phyloP scores from a whole-genome alignment of 2,113 vertebrate species.

The Ascaphus truei region DNA sequence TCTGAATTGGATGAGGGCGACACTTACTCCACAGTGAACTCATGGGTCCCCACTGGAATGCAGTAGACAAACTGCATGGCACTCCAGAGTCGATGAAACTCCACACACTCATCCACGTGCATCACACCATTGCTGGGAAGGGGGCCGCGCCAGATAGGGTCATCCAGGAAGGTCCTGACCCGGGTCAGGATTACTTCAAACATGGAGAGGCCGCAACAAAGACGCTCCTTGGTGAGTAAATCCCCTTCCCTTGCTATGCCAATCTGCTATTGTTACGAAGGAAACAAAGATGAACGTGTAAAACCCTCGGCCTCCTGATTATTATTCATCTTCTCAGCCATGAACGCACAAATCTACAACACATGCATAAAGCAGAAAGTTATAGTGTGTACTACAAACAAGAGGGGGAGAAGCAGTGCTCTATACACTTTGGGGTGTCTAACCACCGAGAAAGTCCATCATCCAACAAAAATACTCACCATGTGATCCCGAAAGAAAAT shows the following conservation, averaged over 20 bases:
- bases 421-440: too few species aligned
- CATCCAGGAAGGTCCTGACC: slow-evolving; percentile 76
- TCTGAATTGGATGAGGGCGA: background rate
- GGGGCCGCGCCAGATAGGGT: slow-evolving; percentile 81
- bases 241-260: slow-evolving; percentile 82
- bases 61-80: slow-evolving; percentile 91
- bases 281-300: background rate
- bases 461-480: too few species aligned
- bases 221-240: slow-evolving; percentile 81
- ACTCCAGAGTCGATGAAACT: slow-evolving; percentile 84
- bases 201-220: slow-evolving; percentile 85
- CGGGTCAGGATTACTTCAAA: slow-evolving; percentile 81
- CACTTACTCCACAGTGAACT: slow-evolving; percentile 85
- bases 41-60: slow-evolving; percentile 81
- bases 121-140: slow-evolving; percentile 84
- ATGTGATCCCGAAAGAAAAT: too few species aligned
- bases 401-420: too few species aligned
- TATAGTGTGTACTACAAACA: too few species aligned
- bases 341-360: too few species aligned
- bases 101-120: slow-evolving; percentile 85
- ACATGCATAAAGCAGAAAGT: too few species aligned
- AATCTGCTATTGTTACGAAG: slow-evolving; percentile 67
- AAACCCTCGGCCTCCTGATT: too few species aligned
- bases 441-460: too few species aligned
- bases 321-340: too few species aligned